Conservation (phyloP, 2,113 vertebrate genomes). For the Diadophis punctatus region DNA sequence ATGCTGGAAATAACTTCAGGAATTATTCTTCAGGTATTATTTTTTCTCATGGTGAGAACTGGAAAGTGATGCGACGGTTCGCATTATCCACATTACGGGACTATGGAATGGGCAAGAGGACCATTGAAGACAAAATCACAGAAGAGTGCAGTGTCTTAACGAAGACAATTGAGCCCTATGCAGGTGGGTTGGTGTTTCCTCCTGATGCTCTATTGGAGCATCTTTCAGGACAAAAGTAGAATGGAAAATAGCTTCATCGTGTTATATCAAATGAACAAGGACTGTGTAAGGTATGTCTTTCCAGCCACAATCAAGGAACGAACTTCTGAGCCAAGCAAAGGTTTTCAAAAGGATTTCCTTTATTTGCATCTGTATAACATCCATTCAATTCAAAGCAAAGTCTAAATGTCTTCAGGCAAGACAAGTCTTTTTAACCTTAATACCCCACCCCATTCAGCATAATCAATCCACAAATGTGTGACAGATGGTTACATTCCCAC, state of each 20-base stretch:
- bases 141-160: conserved; percentile 45
- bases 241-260: background rate
- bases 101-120: conserved; percentile 47
- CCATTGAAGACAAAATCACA: conserved; percentile 46
- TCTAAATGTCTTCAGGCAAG: too few relatives aligned
- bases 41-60: conserved; percentile 51
- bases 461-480: too few relatives aligned
- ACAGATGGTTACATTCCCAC: too few relatives aligned
- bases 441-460: too few relatives aligned
- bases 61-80: conserved; percentile 55
- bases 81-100: conserved; percentile 44
- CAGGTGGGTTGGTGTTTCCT: conserved; percentile 9
- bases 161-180: conserved; percentile 32
- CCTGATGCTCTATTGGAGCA: background rate
- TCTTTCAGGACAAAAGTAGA: background rate
- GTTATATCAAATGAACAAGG: background rate
- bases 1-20: background rate
- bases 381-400: too few relatives aligned
- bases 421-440: too few relatives aligned
- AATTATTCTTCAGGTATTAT: conserved; percentile 36
- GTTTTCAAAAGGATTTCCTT: too few relatives aligned
- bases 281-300: too few relatives aligned
- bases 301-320: too few relatives aligned
- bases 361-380: too few relatives aligned
- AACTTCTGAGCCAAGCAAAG: too few relatives aligned